Conservation (phyloP, 2,888 invertebrate species). For the Brenthis daphne region DNA sequence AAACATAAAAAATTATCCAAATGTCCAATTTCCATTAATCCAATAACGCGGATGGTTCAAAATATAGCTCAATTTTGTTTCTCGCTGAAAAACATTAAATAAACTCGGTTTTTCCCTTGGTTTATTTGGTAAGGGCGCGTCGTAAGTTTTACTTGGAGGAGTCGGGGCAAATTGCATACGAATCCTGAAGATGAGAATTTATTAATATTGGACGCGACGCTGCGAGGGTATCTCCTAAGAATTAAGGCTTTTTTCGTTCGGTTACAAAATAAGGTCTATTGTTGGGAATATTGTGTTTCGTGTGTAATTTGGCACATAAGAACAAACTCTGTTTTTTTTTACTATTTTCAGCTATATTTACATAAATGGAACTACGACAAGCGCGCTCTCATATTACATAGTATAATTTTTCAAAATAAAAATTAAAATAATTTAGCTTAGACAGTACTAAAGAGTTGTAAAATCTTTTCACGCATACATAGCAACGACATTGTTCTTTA, state of each 20-base stretch:
- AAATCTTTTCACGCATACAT: too few relatives aligned
- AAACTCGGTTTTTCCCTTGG: slow-evolving; percentile 50
- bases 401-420: too few relatives aligned
- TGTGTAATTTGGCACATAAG: slow-evolving; percentile 8
- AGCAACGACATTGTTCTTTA: too few relatives aligned
- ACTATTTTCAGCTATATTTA: too few relatives aligned
- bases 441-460: too few relatives aligned
- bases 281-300: slow-evolving; percentile 15
- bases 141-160: slow-evolving; percentile 73
- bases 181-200: slow-evolving; percentile 79
- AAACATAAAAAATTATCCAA: slow-evolving; percentile 31
- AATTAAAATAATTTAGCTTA: too few relatives aligned
- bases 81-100: slow-evolving; percentile 56
- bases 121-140: slow-evolving; percentile 69
- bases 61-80: slow-evolving; percentile 62
- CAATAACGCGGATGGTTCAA: slow-evolving; percentile 49
- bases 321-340: too few relatives aligned
- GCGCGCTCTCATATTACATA: too few relatives aligned
- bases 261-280: slow-evolving; percentile 44
- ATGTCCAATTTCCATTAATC: slow-evolving; percentile 44
- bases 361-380: too few relatives aligned
- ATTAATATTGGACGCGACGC: slow-evolving; percentile 75
- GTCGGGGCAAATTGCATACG: slow-evolving; percentile 75
- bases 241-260: slow-evolving; percentile 67
- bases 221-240: slow-evolving; percentile 54